Base-by-base conservation (phyloP, 2,113 vertebrate genomes). In the Rhinoptilus africanus region DNA sequence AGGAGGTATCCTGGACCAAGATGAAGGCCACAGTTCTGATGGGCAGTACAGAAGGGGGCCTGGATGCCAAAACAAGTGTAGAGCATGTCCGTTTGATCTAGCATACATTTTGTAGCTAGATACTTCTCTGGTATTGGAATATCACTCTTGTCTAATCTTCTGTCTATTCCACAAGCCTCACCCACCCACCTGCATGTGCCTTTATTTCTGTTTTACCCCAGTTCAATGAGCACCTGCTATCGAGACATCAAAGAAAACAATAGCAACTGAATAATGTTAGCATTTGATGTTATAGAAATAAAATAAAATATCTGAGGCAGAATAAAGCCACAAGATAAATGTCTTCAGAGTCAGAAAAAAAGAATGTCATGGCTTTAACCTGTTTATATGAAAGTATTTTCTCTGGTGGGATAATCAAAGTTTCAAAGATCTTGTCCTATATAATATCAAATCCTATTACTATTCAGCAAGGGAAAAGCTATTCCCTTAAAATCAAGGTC, bases 341-440 rank as follows among this genome's bases (percentile, higher is more conserved):
- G 41, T 62, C 84, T 96, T 94, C 93, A 74, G 73, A 91, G 62
- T 66, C 57, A 91, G 47, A 76, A 94, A 71, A 71, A 83, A 89
- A 67, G 15, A 79, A 93, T 73, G 37, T 80, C 71, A 89, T 48
- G 67, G 79, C 57, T 91, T 89, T 95, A 97, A 94, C 77, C 87
- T 89, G 74, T 88, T 96, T 97, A 96, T 63, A 88, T 80, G 71
- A 54, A 94, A 88, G 71, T 85, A 88, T 95, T 96, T 96, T 94
- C 91, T 89, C 81, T 85, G 67, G 57, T 94, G 84, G 71, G 45
- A 89, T 94, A 95, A 95, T 88, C 83, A 95, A 96, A 92, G 92
- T 97, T 96, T 95, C 95, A 89, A 85, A 95, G 97, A 95, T 88
- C 89, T 96, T 80, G 92, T 97, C 92, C 93, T 95, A 85, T 95